Evolutionary conservation across 2,888 invertebrate genomes (phyloP).

Genomic region (Psylliodes chrysocephalus): DNA sequence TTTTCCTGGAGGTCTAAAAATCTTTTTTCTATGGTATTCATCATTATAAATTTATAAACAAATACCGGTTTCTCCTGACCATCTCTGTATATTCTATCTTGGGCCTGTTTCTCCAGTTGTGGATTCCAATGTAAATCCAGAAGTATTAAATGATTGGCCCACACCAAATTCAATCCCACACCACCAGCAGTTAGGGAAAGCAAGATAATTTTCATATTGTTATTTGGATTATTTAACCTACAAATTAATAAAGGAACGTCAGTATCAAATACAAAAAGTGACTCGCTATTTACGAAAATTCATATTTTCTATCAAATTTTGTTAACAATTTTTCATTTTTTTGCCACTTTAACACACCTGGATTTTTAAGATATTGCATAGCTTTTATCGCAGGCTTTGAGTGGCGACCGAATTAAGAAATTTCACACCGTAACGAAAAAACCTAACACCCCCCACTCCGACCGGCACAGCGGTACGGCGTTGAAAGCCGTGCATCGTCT

Average conservation of each 20-base stretch:
- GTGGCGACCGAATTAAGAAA: too few relatives aligned
- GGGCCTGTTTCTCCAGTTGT: conserved; percentile 93
- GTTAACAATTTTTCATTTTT: too few relatives aligned
- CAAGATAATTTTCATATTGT: conserved; percentile 76
- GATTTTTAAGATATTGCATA: too few relatives aligned
- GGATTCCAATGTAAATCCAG: conserved; percentile 98
- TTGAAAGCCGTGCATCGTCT: too few relatives aligned
- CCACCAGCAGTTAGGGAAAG: conserved; percentile 94
- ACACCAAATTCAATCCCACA: conserved; percentile 93
- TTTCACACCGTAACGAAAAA: too few relatives aligned
- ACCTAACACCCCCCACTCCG: too few relatives aligned
- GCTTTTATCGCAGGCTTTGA: too few relatives aligned
- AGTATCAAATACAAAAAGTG: too few relatives aligned
- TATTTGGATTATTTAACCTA: conserved; percentile 72
- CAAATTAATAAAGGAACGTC: not conserved
- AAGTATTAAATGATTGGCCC: conserved; percentile 90
- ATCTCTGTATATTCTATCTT: conserved; percentile 91
- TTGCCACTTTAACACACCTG: too few relatives aligned
- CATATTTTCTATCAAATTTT: too few relatives aligned
- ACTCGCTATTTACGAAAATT: too few relatives aligned
- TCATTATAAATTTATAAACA: conserved; percentile 88
- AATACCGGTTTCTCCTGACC: conserved; percentile 86
- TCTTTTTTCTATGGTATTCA: conserved; percentile 88
- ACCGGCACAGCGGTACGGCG: too few relatives aligned
- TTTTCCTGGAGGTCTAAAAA: conserved; percentile 83